Conservation (phyloP, 2,797 vertebrate genomes). For the Macropus fuliginosus region DNA sequence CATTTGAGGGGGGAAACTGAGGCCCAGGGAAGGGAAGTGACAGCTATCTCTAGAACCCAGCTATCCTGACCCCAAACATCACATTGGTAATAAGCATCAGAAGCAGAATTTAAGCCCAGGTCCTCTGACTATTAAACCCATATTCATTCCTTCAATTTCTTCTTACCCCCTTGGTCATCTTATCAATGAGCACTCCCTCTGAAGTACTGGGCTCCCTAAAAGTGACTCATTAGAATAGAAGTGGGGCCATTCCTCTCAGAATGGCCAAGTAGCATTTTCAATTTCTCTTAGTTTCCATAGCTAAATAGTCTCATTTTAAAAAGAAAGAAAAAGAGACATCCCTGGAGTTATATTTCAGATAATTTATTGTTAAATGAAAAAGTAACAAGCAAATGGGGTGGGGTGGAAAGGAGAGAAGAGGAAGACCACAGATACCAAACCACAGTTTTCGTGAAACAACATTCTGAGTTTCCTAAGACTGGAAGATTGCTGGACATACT, state of each 20-base stretch:
- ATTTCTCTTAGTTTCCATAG: constrained; percentile 35
- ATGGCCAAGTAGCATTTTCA: neutral
- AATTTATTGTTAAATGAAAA: constrained; percentile 85
- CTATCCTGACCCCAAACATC: neutral
- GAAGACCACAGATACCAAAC: constrained; percentile 74
- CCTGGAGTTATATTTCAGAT: constrained; percentile 68
- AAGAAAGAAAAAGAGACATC: constrained; percentile 46
- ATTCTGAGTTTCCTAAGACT: constrained; percentile 77
- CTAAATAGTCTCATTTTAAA: constrained; percentile 46
- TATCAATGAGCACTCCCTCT: neutral
- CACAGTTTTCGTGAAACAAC: constrained; percentile 61
- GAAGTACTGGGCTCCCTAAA: neutral
- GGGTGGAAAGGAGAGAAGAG: neutral
- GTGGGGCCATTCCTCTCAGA: neutral
- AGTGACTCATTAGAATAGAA: neutral
- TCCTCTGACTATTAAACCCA: neutral
- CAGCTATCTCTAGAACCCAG: neutral
- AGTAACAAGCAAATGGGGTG: constrained; percentile 76
- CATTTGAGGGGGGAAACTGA: neutral
- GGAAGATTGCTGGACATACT: constrained; percentile 68
- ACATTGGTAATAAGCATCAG: neutral
- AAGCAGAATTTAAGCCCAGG: neutral
- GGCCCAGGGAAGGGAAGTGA: neutral
- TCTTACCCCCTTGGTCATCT: neutral
- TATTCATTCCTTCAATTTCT: neutral